These are phyloP conservation scores for Grantiella picta DNA, from an alignment of 2,113 vertebrate species.

Conservation along the genomic window DNA sequence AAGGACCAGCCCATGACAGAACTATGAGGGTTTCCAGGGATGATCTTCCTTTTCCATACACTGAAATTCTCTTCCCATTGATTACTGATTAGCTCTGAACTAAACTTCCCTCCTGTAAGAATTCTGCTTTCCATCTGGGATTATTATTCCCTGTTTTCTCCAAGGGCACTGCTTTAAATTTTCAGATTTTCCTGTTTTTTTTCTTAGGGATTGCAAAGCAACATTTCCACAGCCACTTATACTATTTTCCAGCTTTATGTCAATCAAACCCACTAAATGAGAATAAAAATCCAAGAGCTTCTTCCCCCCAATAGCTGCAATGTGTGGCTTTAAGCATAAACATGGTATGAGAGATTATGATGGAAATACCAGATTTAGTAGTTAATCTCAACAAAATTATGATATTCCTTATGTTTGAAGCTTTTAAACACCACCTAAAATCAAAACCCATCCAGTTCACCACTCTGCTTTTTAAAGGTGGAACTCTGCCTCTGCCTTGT, in stretches of 20 bases:
- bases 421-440: background rate
- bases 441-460: background rate
- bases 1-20: accelerated
- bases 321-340: background rate
- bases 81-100: background rate
- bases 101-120: background rate
- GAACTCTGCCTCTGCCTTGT: background rate
- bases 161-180: background rate
- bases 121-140: background rate
- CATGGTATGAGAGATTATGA: background rate
- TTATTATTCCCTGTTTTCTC: background rate
- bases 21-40: background rate
- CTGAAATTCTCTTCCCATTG: background rate
- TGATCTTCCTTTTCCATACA: background rate
- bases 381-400: background rate
- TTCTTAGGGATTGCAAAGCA: background rate
- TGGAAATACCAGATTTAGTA: background rate
- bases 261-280: background rate
- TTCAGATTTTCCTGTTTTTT: background rate
- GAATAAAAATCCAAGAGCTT: background rate
- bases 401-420: background rate
- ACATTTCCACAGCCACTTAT: background rate
- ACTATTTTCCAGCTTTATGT: background rate
- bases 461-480: background rate
- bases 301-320: background rate